Evolutionary conservation across 2,888 invertebrate genomes (phyloP), one percentile per base, ranked within the genome.

Genomic region (Tineola bisselliella): DNA sequence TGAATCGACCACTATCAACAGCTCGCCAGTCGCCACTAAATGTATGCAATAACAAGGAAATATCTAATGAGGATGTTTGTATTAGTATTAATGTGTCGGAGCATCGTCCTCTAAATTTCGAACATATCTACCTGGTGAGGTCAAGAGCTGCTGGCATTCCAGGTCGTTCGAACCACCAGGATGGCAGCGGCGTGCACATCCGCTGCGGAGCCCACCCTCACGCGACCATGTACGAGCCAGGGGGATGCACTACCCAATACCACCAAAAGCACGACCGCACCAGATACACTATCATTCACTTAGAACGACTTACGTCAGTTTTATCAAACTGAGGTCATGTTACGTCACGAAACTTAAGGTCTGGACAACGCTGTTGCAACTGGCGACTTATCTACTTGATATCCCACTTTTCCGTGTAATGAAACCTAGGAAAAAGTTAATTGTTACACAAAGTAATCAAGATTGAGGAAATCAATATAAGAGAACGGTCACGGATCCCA

Each of bases 81-180:
- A 19, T 25, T 56, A 17, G 5, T 13, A 30, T 13, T 4, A 33
- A 11, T 10, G n/a, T 30, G 56, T 56, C n/a, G 5, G 17, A 19
- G 48, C 18, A 48, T 18, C 18, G 48, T 18, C 48, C 48, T 18
- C 48, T 15, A 18, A 15, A 18, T 48, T 48, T 8, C 13, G 56
- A 11, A 11, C 25, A 56, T 56, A 48, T 13, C 25, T 84, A 86
- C 86, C 86, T 86, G 77, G 84, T 82, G 74, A 87, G 80, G 80
- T 86, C 86, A 83, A 87, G 84, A 81, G 86, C 86, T 79, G 84
- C 79, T 82, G 86, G 87, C 86, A 87, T 84, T 87, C 82, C 88
- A 84, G 79, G 77, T 77, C 77, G 76, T 74, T 79, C 75, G 70
- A 77, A 75, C 79, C 79, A 83, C 83, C 79, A 81, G 70, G 72